Base-by-base conservation (phyloP, 2,888 invertebrate species). In the Melieria crassipennis region DNA sequence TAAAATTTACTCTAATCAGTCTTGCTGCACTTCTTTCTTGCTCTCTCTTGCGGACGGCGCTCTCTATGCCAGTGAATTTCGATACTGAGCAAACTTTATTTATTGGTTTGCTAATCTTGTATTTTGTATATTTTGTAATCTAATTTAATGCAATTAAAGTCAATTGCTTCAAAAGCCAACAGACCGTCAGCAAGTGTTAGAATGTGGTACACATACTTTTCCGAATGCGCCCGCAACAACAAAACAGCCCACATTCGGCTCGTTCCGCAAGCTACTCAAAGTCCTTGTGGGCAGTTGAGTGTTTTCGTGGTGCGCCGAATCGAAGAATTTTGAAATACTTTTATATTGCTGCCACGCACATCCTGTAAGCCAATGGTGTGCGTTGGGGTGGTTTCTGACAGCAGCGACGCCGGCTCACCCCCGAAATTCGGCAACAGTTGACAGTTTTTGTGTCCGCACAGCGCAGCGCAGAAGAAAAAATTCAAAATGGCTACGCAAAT, bases 401-500 rank as follows among this genome's bases (percentile, higher is more conserved):
- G 48, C 64, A 71, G 75, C 71, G 75, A 66, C 70, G 73, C 65
- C 71, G 68, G 65, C 63, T 69, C 65, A 57, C 66, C 30, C 48
- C 48, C 63, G 4, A 3, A 5, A 30, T 71, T 67, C 55, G 68
- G 60, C 72, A 73, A 68, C 74, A 72, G 72, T 64, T 56, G 30
- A 30, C 30, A 30, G 30, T 30, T 30, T 30, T 50, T 52, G 45
- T 4, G 50, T 50, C 16, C 45, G 60, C 67, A 60, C 67, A 60
- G 52, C 56, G 62, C 30, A 30, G 30, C 30, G 30, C 30, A 56
- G 56, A 72, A 73, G 68, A 69, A 73, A 72, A 75, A 78, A 73
- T 83, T 79, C 86, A 85, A 85, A 85, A 85, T 85, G 85, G 85
- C 86, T 85, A 83, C 81, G 74, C 78, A 84, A 85, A 85, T 80